Percentiles rank a stretch among this genome's conserved stretches.
phyloP scores from a whole-genome alignment of 2,888 invertebrate species.

The Spialia ferax region DNA sequence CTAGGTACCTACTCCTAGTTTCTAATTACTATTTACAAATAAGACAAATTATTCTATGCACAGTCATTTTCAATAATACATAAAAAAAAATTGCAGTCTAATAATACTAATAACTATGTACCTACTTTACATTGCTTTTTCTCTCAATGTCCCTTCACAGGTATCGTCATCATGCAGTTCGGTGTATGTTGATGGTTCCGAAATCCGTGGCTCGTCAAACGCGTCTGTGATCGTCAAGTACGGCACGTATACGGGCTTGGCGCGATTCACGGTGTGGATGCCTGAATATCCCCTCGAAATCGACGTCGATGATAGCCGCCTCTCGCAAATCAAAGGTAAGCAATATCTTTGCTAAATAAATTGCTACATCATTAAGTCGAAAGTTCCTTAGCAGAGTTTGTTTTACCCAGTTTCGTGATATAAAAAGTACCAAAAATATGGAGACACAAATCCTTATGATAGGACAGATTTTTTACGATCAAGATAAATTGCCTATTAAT shows the following conservation, averaged over 20 bases:
- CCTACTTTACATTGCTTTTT: neutral
- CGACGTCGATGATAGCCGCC: conserved; percentile 94
- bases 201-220: conserved; percentile 97
- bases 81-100: too few relatives aligned
- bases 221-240: conserved; percentile 97
- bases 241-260: conserved; percentile 95
- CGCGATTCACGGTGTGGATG: conserved; percentile 98
- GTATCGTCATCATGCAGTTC: conserved; percentile 98
- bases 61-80: too few relatives aligned
- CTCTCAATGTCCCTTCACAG: conserved; percentile 76
- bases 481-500: neutral
- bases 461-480: neutral
- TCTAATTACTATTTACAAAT: too few relatives aligned
- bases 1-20: too few relatives aligned
- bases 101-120: too few relatives aligned
- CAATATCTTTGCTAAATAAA: neutral
- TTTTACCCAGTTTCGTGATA: neutral
- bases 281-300: conserved; percentile 97
- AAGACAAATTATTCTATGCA: neutral
- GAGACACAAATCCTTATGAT: neutral
- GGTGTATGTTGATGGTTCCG: conserved; percentile 98
- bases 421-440: neutral
- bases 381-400: too few relatives aligned
- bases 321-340: conserved; percentile 94
- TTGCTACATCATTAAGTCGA: too few relatives aligned